Evolutionary conservation across 2,888 invertebrate species (phyloP).

Genomic region (Deilephila porcellus): DNA sequence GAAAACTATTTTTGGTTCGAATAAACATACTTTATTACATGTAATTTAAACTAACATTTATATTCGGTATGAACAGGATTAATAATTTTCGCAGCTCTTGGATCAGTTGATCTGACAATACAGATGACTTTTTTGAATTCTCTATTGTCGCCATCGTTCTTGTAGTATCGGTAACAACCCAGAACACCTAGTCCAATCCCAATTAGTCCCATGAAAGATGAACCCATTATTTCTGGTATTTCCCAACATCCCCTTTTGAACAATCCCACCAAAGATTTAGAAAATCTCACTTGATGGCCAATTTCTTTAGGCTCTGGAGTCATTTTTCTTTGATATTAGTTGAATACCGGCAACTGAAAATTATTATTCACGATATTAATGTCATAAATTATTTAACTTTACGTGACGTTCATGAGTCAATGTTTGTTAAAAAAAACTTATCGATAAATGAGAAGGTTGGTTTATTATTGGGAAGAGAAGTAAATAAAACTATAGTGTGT

Average conservation of each 20-base stretch:
- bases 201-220: constrained; percentile 81
- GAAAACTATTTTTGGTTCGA: background rate
- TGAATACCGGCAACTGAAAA: background rate
- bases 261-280: constrained; percentile 56
- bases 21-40: background rate
- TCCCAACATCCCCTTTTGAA: constrained; percentile 84
- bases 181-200: constrained; percentile 80
- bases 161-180: constrained; percentile 74
- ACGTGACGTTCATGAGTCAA: too few species aligned
- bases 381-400: too few species aligned
- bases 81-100: constrained; percentile 73
- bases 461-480: too few species aligned
- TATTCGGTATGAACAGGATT: constrained; percentile 64
- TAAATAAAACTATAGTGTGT: too few species aligned
- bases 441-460: too few species aligned
- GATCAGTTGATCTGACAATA: constrained; percentile 87
- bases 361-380: background rate
- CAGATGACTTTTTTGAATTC: constrained; percentile 85
- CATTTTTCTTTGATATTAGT: constrained; percentile 38
- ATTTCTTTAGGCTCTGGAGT: constrained; percentile 56
- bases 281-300: constrained; percentile 63
- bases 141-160: constrained; percentile 86
- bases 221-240: constrained; percentile 88
- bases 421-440: too few species aligned
- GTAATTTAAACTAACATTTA: constrained; percentile 34